A percentile compares a stretch with the other conserved stretches of the same genome.
Evolutionary conservation across 1,140 invertebrate species (phyloP).

Genomic region (Grapholita molesta): DNA sequence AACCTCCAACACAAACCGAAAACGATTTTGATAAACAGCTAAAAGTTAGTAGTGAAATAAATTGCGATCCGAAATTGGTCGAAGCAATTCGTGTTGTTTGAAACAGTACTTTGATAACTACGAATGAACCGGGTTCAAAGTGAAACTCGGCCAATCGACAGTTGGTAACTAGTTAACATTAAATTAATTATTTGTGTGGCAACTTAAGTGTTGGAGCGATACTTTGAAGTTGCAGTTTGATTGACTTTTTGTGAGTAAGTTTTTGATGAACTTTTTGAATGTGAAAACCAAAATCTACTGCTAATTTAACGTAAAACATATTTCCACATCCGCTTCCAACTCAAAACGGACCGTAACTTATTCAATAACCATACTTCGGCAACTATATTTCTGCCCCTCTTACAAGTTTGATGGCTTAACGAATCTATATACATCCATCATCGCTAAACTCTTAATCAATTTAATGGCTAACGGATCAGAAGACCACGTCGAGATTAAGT

Average conservation of each 20-base stretch:
- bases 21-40: neutral
- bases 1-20: neutral
- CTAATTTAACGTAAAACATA: too few relatives aligned
- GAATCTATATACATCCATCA: neutral
- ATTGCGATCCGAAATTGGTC: neutral
- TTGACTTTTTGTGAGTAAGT: neutral
- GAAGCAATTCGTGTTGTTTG: neutral
- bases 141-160: neutral
- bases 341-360: neutral
- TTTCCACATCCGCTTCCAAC: neutral
- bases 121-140: neutral
- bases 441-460: conserved; percentile 1
- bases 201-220: neutral
- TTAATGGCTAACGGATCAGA: conserved; percentile 14
- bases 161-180: neutral
- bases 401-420: neutral
- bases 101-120: neutral
- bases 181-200: neutral
- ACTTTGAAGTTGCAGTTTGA: neutral
- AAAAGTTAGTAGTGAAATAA: neutral
- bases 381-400: neutral
- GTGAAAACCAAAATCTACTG: too few relatives aligned
- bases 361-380: neutral
- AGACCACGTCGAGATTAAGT: conserved; percentile 9
- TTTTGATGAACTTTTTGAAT: too few relatives aligned